phyloP scores from a whole-genome alignment of 2,888 invertebrate species.

The Chydorus sphaericus region DNA sequence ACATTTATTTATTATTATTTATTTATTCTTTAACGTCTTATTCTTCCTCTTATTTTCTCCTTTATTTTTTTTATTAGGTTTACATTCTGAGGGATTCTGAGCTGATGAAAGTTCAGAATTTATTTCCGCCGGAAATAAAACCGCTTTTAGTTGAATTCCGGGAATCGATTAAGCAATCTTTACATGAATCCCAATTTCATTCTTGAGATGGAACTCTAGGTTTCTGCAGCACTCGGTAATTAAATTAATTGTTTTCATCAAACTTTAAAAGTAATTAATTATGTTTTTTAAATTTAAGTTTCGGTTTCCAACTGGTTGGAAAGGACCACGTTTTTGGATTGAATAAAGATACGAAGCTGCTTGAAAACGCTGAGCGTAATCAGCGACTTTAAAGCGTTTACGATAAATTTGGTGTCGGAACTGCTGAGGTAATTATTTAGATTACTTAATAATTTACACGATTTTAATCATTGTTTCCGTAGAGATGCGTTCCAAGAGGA shows the following conservation, averaged over 20 bases:
- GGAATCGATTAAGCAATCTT: constrained; percentile 41
- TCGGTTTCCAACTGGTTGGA: constrained; percentile 59
- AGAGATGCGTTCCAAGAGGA: constrained; percentile 27
- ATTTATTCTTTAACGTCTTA: no score
- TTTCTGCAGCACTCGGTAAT: constrained; percentile 49
- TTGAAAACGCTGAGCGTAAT: constrained; percentile 37
- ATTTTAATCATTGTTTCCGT: constrained; percentile 16
- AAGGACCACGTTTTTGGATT: constrained; percentile 26
- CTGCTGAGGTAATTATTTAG: constrained; percentile 25
- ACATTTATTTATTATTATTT: no score
- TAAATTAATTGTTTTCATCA: constrained; percentile 7
- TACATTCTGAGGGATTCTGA: constrained; percentile 58
- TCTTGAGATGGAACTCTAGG: constrained; percentile 46
- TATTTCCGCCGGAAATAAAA: constrained; percentile 44
- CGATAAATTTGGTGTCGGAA: constrained; percentile 42
- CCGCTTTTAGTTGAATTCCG: constrained; percentile 41
- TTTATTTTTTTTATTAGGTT: constrained; percentile 34
- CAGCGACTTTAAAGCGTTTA: constrained; percentile 46
- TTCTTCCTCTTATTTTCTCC: no score
- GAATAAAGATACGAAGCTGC: constrained; percentile 40
- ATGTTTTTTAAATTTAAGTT: constrained; percentile 34
- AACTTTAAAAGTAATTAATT: constrained; percentile 10
- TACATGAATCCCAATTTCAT: constrained; percentile 49
- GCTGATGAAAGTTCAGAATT: constrained; percentile 50
- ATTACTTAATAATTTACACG: neutral